Evolutionary conservation across 2,113 vertebrate genomes (phyloP), one percentile per base, ranked within the genome.

Genomic region (Callocephalon fimbriatum): DNA sequence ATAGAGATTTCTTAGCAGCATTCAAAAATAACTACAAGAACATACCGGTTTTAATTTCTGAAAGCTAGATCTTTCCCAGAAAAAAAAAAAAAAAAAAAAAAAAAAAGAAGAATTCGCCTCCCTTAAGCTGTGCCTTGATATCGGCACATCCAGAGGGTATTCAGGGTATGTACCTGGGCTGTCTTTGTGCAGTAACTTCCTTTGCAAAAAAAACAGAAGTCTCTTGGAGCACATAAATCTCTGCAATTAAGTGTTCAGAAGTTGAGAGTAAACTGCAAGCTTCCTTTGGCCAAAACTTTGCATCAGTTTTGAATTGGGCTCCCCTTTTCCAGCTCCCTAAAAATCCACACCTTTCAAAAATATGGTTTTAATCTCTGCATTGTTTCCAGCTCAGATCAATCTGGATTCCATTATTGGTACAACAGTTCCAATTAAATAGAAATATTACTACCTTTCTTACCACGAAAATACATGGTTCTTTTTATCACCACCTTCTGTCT

Each of bases 401-500:
- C 98, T 98, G 98, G 98, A 98, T 98, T 98, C 97, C 95, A 98
- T 98, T 98, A 98, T 96, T 98, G 95, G 97, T 95, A 97, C 98
- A 98, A 98, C 97, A 97, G 97, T 97, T 98, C 97, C 89, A 97
- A 98, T 98, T 98, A 98, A 98, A 98, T 98, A 98, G 98, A 98
- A 98, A 98, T 98, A 98, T 98, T 98, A 98, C 98, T 98, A 98
- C 98, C 98, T 98, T 98, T 98, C 97, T 98, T 97, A 97, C 98
- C 94, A 97, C 44, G 78, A 98, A 98, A 98, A 98, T 98, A 98
- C 98, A 97, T 98, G 98, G 98, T 98, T 98, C 96, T 98, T 98
- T 99, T 99, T 98, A 98, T 98, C 98, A 99, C 98, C 98, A 98
- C 98, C 98, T 98, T 98, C 98, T 98, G 98, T 97, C 98, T 98